Conservation (phyloP, 1,140 invertebrate species). For the Aphelenchoides fujianensis region DNA sequence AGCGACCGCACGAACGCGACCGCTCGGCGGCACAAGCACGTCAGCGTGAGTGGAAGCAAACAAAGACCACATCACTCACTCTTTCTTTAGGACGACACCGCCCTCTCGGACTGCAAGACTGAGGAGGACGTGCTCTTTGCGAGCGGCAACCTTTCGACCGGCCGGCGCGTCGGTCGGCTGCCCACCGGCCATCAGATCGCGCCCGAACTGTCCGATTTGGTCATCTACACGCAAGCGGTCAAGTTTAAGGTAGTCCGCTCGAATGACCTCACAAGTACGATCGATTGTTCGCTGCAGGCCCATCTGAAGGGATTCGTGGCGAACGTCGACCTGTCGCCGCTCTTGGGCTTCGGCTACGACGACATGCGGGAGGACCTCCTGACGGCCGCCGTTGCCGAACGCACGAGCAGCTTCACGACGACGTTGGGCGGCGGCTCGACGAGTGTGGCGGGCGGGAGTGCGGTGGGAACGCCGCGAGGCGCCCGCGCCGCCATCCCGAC, state of each 20-base stretch:
- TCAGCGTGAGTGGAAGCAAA: slow-evolving; percentile 1
- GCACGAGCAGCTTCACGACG: slow-evolving; percentile 11
- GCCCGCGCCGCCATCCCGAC: slow-evolving; percentile 25
- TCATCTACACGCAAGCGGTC: slow-evolving; percentile 87
- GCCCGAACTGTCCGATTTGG: slow-evolving; percentile 85
- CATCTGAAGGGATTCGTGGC: slow-evolving; percentile 16
- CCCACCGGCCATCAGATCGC: slow-evolving; percentile 77
- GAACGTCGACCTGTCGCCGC: neutral
- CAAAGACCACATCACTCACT: too few relatives aligned
- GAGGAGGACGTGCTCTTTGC: slow-evolving; percentile 47
- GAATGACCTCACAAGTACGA: slow-evolving; percentile 12
- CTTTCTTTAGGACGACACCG: slow-evolving; percentile 33
- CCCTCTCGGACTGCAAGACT: slow-evolving; percentile 28
- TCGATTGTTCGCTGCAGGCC: slow-evolving; percentile 2
- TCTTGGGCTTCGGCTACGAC: neutral
- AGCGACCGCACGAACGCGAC: slow-evolving; percentile 23
- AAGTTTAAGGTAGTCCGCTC: slow-evolving; percentile 72
- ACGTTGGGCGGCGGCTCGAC: slow-evolving; percentile 35
- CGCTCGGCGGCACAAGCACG: slow-evolving; percentile 19
- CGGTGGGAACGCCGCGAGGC: slow-evolving; percentile 5
- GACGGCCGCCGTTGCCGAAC: neutral
- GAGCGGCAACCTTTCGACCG: slow-evolving; percentile 2
- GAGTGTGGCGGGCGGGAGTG: neutral
- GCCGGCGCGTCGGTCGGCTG: slow-evolving; percentile 11
- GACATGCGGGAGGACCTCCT: neutral